A percentile compares a stretch with the other conserved stretches of the same genome.
These are phyloP conservation scores for Thelaira solivaga DNA, from an alignment of 2,888 invertebrate genomes.

Conservation along the genomic window DNA sequence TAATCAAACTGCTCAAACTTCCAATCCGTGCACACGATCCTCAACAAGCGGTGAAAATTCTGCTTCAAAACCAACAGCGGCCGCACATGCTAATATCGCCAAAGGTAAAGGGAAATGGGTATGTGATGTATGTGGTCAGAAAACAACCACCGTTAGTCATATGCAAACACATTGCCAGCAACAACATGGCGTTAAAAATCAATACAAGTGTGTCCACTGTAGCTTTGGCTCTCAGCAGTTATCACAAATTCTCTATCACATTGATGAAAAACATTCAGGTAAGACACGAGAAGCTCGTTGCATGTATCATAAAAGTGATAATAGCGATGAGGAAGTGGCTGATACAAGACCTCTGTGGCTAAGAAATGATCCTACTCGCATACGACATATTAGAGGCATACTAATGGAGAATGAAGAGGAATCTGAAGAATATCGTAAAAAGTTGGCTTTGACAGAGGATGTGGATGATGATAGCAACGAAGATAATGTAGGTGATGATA, in stretches of 20 bases:
- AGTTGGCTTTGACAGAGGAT: conserved; percentile 25
- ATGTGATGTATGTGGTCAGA: conserved; percentile 68
- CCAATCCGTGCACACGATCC: not conserved
- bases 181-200: conserved; percentile 82
- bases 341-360: conserved; percentile 79
- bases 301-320: conserved; percentile 64
- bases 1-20: not conserved
- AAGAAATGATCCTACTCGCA: conserved; percentile 78
- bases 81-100: not conserved
- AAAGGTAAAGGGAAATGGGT: conserved; percentile 68
- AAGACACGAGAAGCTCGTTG: conserved; percentile 66
- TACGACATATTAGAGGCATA: conserved; percentile 81
- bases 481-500: conserved; percentile 54
- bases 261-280: conserved; percentile 79
- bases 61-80: not conserved
- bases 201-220: conserved; percentile 85
- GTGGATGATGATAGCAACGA: conserved; percentile 52
- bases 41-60: conserved; percentile 19
- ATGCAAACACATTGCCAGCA: conserved; percentile 67
- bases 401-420: conserved; percentile 79
- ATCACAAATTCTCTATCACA: conserved; percentile 81
- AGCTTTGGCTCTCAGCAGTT: conserved; percentile 79
- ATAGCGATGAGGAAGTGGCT: conserved; percentile 59
- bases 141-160: conserved; percentile 64
- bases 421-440: conserved; percentile 62